Base-by-base conservation (phyloP, 2,888 invertebrate species). In the Boloria euphrosyne region DNA sequence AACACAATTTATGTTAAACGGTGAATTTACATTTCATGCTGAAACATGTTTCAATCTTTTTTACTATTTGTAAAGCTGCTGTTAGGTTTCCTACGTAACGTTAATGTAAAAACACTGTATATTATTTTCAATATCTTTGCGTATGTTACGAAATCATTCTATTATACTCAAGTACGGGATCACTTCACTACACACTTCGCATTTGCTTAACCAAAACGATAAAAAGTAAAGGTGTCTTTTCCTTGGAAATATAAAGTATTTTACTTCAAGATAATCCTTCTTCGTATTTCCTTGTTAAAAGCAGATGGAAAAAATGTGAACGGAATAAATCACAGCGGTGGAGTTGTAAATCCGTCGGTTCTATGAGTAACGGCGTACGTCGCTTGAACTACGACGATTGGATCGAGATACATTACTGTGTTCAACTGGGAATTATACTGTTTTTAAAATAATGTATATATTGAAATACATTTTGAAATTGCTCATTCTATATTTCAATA, bases 331-430 rank as follows among this genome's bases (percentile, higher is more conserved):
- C 68, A 66, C 62, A 49, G 58, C 54, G 64, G 67, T 52, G 58
- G 67, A 63, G 64, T 61, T 66, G 68, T 69, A 67, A 69, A 69
- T 68, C 67, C 63, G 55, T 61, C 55, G 61, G 63, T 58, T 50
- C 67, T 69, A 69, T 71, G 69, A 67, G 66, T 67, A 68, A 70
- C 60, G 71, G 51, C 65, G 66, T 47, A 62, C 67, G 62, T 62
- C 61, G 53, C 65, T 71, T 74, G 72, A 74, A 77, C 73, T 74
- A 73, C 73, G 73, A 79, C 80, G 80, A 80, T 82, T 75, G 78
- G 76, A 78, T 79, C 74, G 74, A 80, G 80, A 81, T 81, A 80
- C 80, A 80, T 83, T 80, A 80, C 58, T 63, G 63, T 63, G 47
- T 53, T 58, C 52, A 49, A 44, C 61, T 44, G 49, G 61, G 61